These are phyloP conservation scores for Cottoperca gobio DNA, from an alignment of 2,797 vertebrate genomes.

Conservation along the genomic window DNA sequence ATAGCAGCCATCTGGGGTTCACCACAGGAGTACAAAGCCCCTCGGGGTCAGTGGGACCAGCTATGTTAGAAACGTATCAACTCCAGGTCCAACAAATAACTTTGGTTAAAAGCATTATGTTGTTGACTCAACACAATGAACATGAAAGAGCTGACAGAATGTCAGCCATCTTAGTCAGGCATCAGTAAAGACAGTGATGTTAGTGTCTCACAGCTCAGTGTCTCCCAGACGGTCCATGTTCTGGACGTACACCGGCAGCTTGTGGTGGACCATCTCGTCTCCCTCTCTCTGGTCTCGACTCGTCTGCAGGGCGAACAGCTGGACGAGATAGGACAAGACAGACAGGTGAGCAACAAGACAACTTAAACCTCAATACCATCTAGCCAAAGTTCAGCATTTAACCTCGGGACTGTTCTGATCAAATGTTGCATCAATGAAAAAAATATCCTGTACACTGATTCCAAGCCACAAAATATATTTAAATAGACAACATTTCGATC, in stretches of 20 bases:
- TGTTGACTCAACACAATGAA: not conserved
- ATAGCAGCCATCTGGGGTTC: not conserved
- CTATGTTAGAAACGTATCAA: not conserved
- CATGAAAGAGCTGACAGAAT: slow-evolving; percentile 5
- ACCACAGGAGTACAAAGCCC: not conserved
- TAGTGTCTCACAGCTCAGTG: slow-evolving; percentile 93
- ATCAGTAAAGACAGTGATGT: slow-evolving; percentile 62
- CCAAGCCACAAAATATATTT: too few species aligned
- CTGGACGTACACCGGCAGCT: slow-evolving; percentile 93
- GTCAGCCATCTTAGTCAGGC: slow-evolving; percentile 49
- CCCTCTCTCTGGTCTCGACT: slow-evolving; percentile 84
- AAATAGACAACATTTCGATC: too few species aligned
- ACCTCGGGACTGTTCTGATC: not conserved
- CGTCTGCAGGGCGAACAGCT: slow-evolving; percentile 96
- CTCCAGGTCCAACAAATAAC: not conserved
- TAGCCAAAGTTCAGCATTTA: not conserved
- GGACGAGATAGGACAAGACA: not conserved
- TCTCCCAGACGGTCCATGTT: slow-evolving; percentile 98
- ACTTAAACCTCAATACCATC: too few species aligned
- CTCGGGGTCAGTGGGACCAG: not conserved
- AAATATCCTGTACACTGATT: not conserved
- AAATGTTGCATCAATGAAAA: not conserved
- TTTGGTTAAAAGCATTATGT: not conserved
- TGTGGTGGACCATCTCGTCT: slow-evolving; percentile 89
- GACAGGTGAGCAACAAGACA: not conserved